Evolutionary conservation across 2,797 vertebrate species (phyloP), one percentile per base, ranked within the genome.

Genomic region (Atherinosoma microstoma): DNA sequence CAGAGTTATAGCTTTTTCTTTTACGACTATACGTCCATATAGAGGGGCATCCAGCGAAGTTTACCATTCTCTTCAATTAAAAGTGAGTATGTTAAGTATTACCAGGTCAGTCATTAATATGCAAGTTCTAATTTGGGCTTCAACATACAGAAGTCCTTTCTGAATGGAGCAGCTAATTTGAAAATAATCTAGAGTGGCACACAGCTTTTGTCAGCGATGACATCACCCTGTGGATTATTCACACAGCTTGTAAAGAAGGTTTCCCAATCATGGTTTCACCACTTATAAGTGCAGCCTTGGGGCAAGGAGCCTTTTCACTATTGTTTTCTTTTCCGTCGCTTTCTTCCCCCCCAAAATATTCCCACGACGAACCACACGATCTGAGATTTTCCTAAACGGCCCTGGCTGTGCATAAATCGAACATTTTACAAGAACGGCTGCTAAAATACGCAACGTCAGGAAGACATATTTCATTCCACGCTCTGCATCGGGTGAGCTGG

Each of bases 151-250:
- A 80, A 64, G 79, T 75, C 47, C 64, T 47, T 69, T 66, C 66
- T 87, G 87, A 91, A 87, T 79, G 76, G 80, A 84, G 79, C 74
- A 84, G 79, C 84, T 90, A 88, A 89, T 90, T 89, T 90, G 87
- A 87, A 88, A 90, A 85, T 91, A 87, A 93, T 89, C 84, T 60
- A 67, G 69, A 88, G 76, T 85, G 89, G 83, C 90, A 88, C 64
- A 29, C 57, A 53, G 87, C 82, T 82, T 88, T 88, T 87, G 87
- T 84, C 20, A 4, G 70, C 62, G 20, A 82, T 90, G 91, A 91
- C 87, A 80, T 91, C 90, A 92, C 67, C 72, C 47, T 15, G 61
- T 66, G 40, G 74, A 84, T 85, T 87, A 84, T 86, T 86, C 85
- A 83, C 77, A 57, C 75, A 27, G 67, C 70, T 79, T 80, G 68